Evolutionary conservation across 2,797 vertebrate species (phyloP), one percentile per base, ranked within the genome.

Genomic region (Hirundo rustica): DNA sequence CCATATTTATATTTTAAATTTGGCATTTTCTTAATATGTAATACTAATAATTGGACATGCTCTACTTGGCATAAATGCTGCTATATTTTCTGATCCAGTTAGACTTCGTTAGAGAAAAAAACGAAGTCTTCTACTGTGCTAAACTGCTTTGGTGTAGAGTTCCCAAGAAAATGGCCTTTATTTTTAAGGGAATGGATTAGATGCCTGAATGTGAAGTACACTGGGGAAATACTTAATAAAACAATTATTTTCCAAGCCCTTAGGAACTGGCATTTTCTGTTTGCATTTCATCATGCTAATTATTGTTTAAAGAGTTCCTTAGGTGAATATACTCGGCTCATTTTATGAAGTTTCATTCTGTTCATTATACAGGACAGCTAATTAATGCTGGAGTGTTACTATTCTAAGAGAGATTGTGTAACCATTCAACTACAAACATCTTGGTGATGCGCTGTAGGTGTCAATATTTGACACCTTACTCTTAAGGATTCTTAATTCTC

Each of bases 351-450:
- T 97, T 96, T 85, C 61, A 40, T 94, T 88, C 84, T 76, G 55
- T 96, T 97, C 71, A 71, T 97, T 97, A 96, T 91, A 80, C 85
- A 95, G 94, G 93, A 80, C 89, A 95, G 82, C 92, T 97, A 96
- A 98, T 98, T 98, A 97, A 88, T 93, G 89, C 92, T 90, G 45
- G 48, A 95, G 48, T 72, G 82, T 92, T 96, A 42, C 86, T 97
- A 88, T 92, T 96, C 67, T 95, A 67, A 94, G 89, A 89, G 95
- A 92, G 61, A 68, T 23, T 72, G 51, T 96, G 67, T 93, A 95
- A 89, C 84, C 13, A 11, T 92, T 89, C 54, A 93, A 61, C 86
- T 96, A 67, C 89, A 92, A 85, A 91, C 60, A 61, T 94, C 72
- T 91, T 94, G 81, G 47, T 78, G 66, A 80, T 84, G 23, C 95